Conservation (phyloP, 2,888 invertebrate species). For the Dryobota labecula region DNA sequence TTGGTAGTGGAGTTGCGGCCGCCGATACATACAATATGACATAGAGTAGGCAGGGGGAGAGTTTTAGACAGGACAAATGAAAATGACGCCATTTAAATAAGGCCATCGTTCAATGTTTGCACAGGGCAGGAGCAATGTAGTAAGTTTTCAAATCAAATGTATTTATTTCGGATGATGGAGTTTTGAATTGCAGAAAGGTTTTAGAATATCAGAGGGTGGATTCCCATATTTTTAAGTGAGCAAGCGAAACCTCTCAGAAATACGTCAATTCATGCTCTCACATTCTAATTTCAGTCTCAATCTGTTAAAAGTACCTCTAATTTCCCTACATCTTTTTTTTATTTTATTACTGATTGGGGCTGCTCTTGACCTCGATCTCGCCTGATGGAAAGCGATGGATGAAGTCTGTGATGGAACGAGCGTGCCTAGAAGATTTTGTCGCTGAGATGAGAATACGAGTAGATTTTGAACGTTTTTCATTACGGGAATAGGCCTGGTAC, state of each 20-base stretch:
- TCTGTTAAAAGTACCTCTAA: too few relatives aligned
- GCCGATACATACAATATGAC: constrained; percentile 13
- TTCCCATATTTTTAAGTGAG: background rate
- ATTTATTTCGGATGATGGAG: too few relatives aligned
- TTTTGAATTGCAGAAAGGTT: background rate
- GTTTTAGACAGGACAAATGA: background rate
- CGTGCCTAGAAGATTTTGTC: too few relatives aligned
- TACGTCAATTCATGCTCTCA: too few relatives aligned
- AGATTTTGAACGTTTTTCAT: background rate
- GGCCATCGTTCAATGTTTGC: background rate
- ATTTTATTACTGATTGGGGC: too few relatives aligned
- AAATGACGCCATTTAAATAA: background rate
- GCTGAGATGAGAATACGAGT: background rate
- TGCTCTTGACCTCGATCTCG: too few relatives aligned
- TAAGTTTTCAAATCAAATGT: too few relatives aligned
- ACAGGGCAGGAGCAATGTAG: background rate
- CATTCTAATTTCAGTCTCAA: background rate
- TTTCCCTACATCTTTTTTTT: background rate
- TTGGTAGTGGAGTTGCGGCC: constrained; percentile 61
- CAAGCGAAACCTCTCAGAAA: too few relatives aligned
- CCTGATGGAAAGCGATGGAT: too few relatives aligned
- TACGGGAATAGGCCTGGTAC: too few relatives aligned
- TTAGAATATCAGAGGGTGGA: background rate
- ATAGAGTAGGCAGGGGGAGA: constrained; percentile 11
- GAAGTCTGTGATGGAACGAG: too few relatives aligned